Percentiles rank a stretch among this genome's conserved stretches.
phyloP scores from a whole-genome alignment of 2,888 invertebrate species.

The Caenorhabditis imperialis region DNA sequence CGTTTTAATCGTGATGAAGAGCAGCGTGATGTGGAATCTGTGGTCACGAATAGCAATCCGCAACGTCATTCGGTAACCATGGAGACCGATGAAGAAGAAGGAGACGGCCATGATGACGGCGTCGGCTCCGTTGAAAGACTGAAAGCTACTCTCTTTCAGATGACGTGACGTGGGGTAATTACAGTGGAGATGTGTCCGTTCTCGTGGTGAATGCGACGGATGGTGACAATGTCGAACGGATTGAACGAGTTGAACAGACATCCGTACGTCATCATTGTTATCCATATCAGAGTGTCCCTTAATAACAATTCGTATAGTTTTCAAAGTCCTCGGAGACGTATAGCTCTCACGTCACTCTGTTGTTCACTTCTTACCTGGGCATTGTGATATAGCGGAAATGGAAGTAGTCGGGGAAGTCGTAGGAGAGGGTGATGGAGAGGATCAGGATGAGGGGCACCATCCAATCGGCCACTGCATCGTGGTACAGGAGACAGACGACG shows the following conservation, averaged over 20 bases:
- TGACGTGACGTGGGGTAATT: neutral
- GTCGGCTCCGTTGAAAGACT: conserved; percentile 38
- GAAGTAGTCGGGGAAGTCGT: conserved; percentile 19
- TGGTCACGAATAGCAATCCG: conserved; percentile 29
- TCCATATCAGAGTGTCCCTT: conserved; percentile 34
- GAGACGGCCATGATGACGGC: conserved; percentile 26
- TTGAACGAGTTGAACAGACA: conserved; percentile 33
- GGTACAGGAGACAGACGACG: conserved; percentile 29
- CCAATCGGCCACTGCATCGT: conserved; percentile 40
- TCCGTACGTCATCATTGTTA: conserved; percentile 28
- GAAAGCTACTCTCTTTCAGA: neutral
- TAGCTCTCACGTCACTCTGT: neutral
- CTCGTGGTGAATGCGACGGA: conserved; percentile 30
- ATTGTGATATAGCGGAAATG: conserved; percentile 14
- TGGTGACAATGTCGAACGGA: conserved; percentile 32
- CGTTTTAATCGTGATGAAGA: conserved; percentile 34
- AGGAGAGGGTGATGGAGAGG: conserved; percentile 24
- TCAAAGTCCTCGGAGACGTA: too few species aligned
- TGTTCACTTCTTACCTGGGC: conserved; percentile 9
- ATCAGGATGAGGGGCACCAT: conserved; percentile 42
- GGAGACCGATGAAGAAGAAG: conserved; percentile 33
- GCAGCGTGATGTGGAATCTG: conserved; percentile 35
- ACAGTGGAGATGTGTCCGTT: conserved; percentile 39
- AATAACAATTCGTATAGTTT: too few species aligned
- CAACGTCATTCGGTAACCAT: conserved; percentile 44